Evolutionary conservation across 64 coral and sea anemone genomes (phyloP).

Genomic region (Anthopleura sola): DNA sequence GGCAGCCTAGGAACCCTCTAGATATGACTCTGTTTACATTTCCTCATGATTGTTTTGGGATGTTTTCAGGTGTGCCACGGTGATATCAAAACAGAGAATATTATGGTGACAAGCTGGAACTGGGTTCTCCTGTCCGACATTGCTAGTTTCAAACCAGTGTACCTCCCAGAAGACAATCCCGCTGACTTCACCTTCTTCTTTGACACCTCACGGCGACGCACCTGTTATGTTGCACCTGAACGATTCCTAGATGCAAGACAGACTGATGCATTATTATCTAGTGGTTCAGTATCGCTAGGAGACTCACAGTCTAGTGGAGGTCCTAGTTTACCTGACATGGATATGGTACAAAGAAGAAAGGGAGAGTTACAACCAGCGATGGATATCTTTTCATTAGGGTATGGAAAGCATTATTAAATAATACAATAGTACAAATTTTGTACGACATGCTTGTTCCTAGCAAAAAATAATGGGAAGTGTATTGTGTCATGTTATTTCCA

Average conservation of each 20-base stretch:
- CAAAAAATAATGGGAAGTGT: too few species aligned
- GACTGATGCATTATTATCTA: conserved; percentile 39
- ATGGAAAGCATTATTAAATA: too few species aligned
- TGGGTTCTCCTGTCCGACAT: conserved; percentile 92
- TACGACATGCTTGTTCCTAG: too few species aligned
- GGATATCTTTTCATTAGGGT: conserved; percentile 98
- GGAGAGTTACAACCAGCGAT: conserved; percentile 80
- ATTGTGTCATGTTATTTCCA: too few species aligned
- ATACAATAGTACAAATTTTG: too few species aligned
- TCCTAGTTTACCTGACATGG: conserved; percentile 78
- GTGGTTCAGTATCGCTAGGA: background rate
- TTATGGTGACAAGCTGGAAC: conserved; percentile 96
- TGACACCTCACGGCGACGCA: conserved; percentile 89
- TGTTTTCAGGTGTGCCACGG: conserved; percentile 82
- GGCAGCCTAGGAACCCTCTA: too few species aligned
- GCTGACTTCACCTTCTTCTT: conserved; percentile 98
- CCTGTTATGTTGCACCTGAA: conserved; percentile 95
- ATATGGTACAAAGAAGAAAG: conserved; percentile 63
- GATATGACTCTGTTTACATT: too few species aligned
- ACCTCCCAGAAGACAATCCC: conserved; percentile 93
- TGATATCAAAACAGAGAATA: conserved; percentile 97
- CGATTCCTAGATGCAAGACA: conserved; percentile 87
- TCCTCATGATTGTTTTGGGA: background rate
- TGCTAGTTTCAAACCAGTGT: conserved; percentile 89
- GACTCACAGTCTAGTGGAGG: conserved; percentile 34